Evolutionary conservation across 1,140 invertebrate genomes (phyloP).

Genomic region (Ooceraea biroi): DNA sequence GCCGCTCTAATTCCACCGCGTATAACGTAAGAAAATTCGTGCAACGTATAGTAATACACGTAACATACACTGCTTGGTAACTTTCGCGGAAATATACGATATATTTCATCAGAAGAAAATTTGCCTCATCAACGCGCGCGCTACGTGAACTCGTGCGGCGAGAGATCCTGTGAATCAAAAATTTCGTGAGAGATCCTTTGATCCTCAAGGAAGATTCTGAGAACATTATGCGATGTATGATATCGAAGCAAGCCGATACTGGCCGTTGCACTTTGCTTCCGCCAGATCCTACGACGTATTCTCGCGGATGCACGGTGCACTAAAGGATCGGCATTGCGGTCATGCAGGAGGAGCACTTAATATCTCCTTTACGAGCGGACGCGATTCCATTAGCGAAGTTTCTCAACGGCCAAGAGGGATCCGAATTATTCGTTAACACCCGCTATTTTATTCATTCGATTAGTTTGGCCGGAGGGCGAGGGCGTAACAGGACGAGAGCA

Average conservation of each 20-base stretch:
- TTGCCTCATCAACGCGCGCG: background rate
- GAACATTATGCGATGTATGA: background rate
- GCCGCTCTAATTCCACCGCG: slow-evolving; percentile 41
- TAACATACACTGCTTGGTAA: background rate
- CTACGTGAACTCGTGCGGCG: too few relatives aligned
- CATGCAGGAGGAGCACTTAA: slow-evolving; percentile 70
- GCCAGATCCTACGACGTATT: background rate
- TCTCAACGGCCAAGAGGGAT: slow-evolving; percentile 73
- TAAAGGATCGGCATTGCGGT: slow-evolving; percentile 44
- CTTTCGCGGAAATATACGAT: background rate
- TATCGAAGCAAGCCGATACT: background rate
- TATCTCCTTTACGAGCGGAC: slow-evolving; percentile 76
- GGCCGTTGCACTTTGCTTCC: background rate
- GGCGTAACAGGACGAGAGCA: slow-evolving; percentile 58
- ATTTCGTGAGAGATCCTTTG: background rate
- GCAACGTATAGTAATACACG: slow-evolving; percentile 14
- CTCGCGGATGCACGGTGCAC: background rate
- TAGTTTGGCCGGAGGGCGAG: slow-evolving; percentile 72
- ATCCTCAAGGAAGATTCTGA: too few relatives aligned
- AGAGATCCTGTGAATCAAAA: background rate
- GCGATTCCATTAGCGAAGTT: slow-evolving; percentile 81
- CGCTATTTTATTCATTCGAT: slow-evolving; percentile 80
- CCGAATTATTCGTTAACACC: slow-evolving; percentile 72
- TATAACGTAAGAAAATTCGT: slow-evolving; percentile 37
- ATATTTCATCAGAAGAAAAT: background rate